These are phyloP conservation scores for Salvelinus alpinus DNA, from an alignment of 2,113 vertebrate genomes.

Conservation along the genomic window DNA sequence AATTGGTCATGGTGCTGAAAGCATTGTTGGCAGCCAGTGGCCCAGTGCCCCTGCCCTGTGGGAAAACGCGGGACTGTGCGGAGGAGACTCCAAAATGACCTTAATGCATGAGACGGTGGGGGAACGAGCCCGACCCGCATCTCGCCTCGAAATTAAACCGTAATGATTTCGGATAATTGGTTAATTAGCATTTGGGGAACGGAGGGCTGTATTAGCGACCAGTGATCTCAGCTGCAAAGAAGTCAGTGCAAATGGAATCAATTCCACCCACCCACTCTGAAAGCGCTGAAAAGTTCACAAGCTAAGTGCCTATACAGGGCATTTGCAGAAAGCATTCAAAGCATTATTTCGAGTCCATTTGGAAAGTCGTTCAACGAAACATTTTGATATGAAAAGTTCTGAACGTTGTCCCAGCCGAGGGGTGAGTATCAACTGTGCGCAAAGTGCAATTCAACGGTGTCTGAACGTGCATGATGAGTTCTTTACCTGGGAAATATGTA, in stretches of 20 bases:
- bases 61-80: constrained; percentile 77
- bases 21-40: constrained; percentile 77
- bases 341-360: too few relatives aligned
- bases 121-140: constrained; percentile 51
- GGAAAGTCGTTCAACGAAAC: too few relatives aligned
- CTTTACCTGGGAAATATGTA: constrained; percentile 93
- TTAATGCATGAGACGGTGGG: constrained; percentile 67
- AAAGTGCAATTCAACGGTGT: neutral
- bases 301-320: too few relatives aligned
- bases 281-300: too few relatives aligned
- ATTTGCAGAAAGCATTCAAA: too few relatives aligned
- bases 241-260: neutral
- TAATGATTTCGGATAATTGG: constrained; percentile 94
- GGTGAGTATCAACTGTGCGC: too few relatives aligned
- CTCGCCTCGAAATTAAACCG: constrained; percentile 82
- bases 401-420: too few relatives aligned
- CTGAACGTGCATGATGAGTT: neutral
- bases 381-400: too few relatives aligned
- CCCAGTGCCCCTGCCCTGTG: constrained; percentile 79
- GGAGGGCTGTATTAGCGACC: constrained; percentile 37
- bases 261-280: too few relatives aligned
- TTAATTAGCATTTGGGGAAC: constrained; percentile 80
- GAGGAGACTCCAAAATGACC: constrained; percentile 78
- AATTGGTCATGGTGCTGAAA: constrained; percentile 88
- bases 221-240: constrained; percentile 43